Evolutionary conservation across 2,797 vertebrate genomes (phyloP).

Genomic region (Falco berigora): DNA sequence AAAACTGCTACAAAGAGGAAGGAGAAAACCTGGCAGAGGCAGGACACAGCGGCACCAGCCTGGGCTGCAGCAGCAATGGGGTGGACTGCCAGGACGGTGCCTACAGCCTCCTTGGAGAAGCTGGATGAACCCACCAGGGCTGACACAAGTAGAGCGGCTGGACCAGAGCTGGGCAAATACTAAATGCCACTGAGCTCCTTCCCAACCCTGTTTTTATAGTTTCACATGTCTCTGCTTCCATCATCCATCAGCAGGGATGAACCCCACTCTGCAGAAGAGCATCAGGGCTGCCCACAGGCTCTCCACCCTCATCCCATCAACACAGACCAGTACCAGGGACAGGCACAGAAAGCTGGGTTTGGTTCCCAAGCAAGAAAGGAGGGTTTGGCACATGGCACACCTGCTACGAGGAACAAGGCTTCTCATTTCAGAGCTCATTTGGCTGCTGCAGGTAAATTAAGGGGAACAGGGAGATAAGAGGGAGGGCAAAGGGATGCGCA

Average conservation of each 20-base stretch:
- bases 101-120: not conserved
- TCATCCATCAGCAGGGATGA: rapidly evolving
- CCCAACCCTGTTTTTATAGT: not conserved
- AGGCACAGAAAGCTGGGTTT: not conserved
- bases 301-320: rapidly evolving
- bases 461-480: not conserved
- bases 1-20: not conserved
- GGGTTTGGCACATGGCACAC: not conserved
- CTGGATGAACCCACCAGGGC: not conserved
- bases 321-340: rapidly evolving
- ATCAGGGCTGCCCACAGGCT: rapidly evolving
- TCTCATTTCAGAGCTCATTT: not conserved
- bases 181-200: not conserved
- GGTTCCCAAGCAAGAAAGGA: not conserved
- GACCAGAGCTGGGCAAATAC: not conserved
- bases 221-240: not conserved
- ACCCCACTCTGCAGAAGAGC: rapidly evolving
- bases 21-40: not conserved
- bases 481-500: not conserved
- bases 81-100: not conserved
- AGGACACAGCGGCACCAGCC: not conserved
- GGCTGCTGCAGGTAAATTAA: not conserved
- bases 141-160: not conserved
- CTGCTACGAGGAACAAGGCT: not conserved
- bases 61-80: not conserved